Evolutionary conservation across 2,888 invertebrate genomes (phyloP).

Genomic region (Epinotia brunnichana): DNA sequence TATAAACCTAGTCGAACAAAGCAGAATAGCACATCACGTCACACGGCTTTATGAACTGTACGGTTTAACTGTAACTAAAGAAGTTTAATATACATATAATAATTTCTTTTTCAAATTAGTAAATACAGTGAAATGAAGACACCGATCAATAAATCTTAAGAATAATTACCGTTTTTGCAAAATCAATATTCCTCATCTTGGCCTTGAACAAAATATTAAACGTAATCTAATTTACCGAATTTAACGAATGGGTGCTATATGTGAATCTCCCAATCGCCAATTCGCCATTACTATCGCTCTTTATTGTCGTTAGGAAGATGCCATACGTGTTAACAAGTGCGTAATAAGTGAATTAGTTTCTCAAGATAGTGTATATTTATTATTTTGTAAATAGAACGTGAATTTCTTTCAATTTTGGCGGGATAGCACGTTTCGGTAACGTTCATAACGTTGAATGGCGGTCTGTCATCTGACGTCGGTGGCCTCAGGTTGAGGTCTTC

Average conservation of each 20-base stretch:
- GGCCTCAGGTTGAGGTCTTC: conserved; percentile 60
- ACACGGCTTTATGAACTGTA: conserved; percentile 28
- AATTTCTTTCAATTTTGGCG: conserved; percentile 77
- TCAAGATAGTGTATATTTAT: conserved; percentile 50
- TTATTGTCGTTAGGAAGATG: conserved; percentile 24
- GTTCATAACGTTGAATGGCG: conserved; percentile 69
- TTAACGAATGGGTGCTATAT: conserved; percentile 42
- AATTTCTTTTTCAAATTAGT: conserved; percentile 40
- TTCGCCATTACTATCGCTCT: conserved; percentile 53
- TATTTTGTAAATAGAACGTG: conserved; percentile 62
- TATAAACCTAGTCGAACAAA: not conserved
- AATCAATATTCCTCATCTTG: conserved; percentile 37
- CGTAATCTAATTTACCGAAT: conserved; percentile 43
- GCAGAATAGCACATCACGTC: conserved; percentile 12
- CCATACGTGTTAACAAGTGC: conserved; percentile 31
- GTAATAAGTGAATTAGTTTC: conserved; percentile 26
- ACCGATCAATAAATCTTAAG: conserved; percentile 39
- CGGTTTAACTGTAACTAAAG: conserved; percentile 29
- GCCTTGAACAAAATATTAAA: conserved; percentile 40
- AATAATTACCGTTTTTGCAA: conserved; percentile 32
- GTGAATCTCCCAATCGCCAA: conserved; percentile 49
- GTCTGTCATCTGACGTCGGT: conserved; percentile 77
- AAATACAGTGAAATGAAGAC: conserved; percentile 37
- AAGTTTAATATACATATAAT: conserved; percentile 38
- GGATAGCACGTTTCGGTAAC: conserved; percentile 69